phyloP scores from a whole-genome alignment of 2,888 invertebrate species.

The Parnassius orleans region DNA sequence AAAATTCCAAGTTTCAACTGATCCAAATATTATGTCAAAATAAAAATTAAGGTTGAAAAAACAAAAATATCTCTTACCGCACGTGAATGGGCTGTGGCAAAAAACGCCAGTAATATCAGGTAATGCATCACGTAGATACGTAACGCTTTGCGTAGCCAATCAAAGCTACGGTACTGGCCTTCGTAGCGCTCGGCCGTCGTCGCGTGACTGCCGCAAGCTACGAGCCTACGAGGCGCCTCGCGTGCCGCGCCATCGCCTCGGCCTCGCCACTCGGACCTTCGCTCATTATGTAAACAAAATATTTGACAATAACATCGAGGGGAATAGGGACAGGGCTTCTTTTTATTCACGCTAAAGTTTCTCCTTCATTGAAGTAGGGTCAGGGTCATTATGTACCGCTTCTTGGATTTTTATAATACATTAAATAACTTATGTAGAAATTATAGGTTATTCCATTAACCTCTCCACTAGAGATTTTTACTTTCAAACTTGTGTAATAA shows the following conservation, averaged over 20 bases:
- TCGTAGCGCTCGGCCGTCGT: conserved; percentile 54
- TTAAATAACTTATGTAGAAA: conserved; percentile 1
- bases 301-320: conserved; percentile 59
- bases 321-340: conserved; percentile 43
- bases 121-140: conserved; percentile 62
- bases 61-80: conserved; percentile 65
- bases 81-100: conserved; percentile 72
- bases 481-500: too few relatives aligned
- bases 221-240: conserved; percentile 38
- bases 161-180: conserved; percentile 45
- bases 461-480: too few relatives aligned
- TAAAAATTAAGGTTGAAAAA: neutral
- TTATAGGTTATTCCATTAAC: too few relatives aligned
- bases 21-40: too few relatives aligned
- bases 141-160: conserved; percentile 45
- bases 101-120: conserved; percentile 65
- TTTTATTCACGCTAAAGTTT: conserved; percentile 26
- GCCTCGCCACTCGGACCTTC: conserved; percentile 47
- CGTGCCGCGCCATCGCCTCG: conserved; percentile 40
- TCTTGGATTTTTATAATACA: conserved; percentile 22
- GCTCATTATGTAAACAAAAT: conserved; percentile 71
- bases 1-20: too few relatives aligned
- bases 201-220: conserved; percentile 74
- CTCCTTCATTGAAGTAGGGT: conserved; percentile 23
- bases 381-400: conserved; percentile 21